Conservation (phyloP, 2,797 vertebrate species). For the Gobio occitaniae region DNA sequence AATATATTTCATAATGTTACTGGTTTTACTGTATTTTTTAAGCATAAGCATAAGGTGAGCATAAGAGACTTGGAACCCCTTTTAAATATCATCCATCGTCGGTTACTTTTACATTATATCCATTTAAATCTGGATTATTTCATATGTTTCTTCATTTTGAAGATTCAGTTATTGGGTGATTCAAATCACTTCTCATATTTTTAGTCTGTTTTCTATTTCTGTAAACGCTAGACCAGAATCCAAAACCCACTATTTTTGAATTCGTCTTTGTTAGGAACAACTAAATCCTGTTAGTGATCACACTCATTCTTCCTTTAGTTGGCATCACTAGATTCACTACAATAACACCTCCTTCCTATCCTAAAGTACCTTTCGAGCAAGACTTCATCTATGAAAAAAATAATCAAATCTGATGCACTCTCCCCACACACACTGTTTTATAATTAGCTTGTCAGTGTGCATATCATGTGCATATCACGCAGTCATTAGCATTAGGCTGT, state of each 20-base stretch:
- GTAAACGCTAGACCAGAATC: not conserved
- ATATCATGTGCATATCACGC: not conserved
- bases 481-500: slow-evolving; percentile 1
- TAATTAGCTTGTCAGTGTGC: not conserved
- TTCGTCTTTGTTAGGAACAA: not conserved
- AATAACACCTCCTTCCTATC: not conserved
- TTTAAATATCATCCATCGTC: not conserved
- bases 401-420: slow-evolving; percentile 12
- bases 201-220: not conserved
- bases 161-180: not conserved
- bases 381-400: slow-evolving; percentile 11
- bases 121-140: too few relatives aligned
- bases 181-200: not conserved
- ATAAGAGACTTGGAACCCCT: not conserved
- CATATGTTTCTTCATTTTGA: not conserved
- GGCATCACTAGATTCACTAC: not conserved
- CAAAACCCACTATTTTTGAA: slow-evolving; percentile 6
- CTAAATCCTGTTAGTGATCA: not conserved
- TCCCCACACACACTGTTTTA: not conserved
- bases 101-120: not conserved
- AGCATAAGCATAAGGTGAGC: too few relatives aligned
- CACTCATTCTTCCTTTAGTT: slow-evolving; percentile 10
- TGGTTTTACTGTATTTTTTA: too few relatives aligned
- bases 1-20: too few relatives aligned
- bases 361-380: not conserved